A percentile compares a stretch with the other conserved stretches of the same genome.
Conservation (phyloP, 2,113 vertebrate genomes). For the Clupea harengus region DNA sequence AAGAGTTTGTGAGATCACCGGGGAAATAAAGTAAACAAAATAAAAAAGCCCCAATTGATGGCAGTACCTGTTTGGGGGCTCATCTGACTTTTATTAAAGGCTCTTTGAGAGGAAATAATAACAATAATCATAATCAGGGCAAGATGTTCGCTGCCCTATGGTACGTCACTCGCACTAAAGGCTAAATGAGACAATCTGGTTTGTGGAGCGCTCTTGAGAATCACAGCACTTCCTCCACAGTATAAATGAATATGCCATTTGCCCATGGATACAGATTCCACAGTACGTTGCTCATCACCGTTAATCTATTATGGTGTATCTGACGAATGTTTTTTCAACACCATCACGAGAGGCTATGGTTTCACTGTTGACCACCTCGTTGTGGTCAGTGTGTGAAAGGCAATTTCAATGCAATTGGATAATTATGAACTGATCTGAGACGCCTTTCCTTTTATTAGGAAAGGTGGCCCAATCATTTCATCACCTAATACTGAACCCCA, state of each 20-base stretch:
- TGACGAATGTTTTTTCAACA: neutral
- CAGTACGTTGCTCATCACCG: neutral
- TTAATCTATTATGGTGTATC: neutral
- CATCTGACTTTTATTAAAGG: constrained; percentile 52
- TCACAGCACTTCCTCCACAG: constrained; percentile 22
- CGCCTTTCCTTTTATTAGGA: neutral
- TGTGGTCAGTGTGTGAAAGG: too few relatives aligned
- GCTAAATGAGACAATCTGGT: constrained; percentile 39
- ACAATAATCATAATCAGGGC: constrained; percentile 48
- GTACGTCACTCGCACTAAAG: constrained; percentile 45
- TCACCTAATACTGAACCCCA: neutral
- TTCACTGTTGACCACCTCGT: too few relatives aligned
- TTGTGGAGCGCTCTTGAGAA: neutral
- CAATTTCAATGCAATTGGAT: neutral
- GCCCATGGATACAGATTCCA: neutral
- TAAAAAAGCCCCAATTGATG: constrained; percentile 8
- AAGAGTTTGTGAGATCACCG: constrained; percentile 44
- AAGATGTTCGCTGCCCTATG: constrained; percentile 42
- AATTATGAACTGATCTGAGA: neutral
- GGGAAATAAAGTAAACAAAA: constrained; percentile 47
- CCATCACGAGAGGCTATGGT: neutral
- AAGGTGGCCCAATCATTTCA: neutral
- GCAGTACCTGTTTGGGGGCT: constrained; percentile 46
- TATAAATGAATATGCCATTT: constrained; percentile 16
- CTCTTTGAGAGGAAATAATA: constrained; percentile 50